Evolutionary conservation across 2,113 vertebrate genomes (phyloP), one percentile per base, ranked within the genome.

Genomic region (Sciurus niger): DNA sequence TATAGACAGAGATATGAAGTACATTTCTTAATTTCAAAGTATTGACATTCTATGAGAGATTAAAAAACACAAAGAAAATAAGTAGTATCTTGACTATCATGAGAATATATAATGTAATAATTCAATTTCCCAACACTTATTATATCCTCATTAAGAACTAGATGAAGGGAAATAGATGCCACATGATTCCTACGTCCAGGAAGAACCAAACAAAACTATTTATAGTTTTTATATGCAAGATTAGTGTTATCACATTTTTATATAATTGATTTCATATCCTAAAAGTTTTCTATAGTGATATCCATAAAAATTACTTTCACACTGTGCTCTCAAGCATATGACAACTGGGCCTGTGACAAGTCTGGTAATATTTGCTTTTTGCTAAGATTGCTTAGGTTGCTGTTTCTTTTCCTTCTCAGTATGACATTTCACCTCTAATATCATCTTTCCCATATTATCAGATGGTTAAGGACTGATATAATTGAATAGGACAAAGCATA

Each of bases 221-320:
- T 73, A n/a, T 12, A 46, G 13, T 37, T 77, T 92, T 5, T 60
- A 53, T 55, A 18, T 6, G n/a, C 25, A 14, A 32, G 18, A 55
- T 95, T 96, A 89, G n/a, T 55, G 25, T 65, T 78, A 63, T 16
- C 68, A 60, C 32, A 67, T 30, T 96, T 68, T 84, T 22, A 48
- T 9, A 2, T 74, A 7, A 4, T 74, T 74, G 24, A 17, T 84
- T 89, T 93, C 40, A 93, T 63, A 88, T 92, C 65, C 16, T 73
- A 68, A 87, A 86, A 22, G 1, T 58, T 92, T 86, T 30, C 16
- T 77, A 18, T 72, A 51, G 0, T 3, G 73, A 12, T 0, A 43
- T 28, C 18, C 37, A 74, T 63, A 65, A 76, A 83, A 76, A 89
- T 55, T 25, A 82, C 46, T 18, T 73, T 73, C 28, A 40, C 2